Evolutionary conservation across 2,888 invertebrate genomes (phyloP).

Genomic region (Gymnosoma rotundatum): DNA sequence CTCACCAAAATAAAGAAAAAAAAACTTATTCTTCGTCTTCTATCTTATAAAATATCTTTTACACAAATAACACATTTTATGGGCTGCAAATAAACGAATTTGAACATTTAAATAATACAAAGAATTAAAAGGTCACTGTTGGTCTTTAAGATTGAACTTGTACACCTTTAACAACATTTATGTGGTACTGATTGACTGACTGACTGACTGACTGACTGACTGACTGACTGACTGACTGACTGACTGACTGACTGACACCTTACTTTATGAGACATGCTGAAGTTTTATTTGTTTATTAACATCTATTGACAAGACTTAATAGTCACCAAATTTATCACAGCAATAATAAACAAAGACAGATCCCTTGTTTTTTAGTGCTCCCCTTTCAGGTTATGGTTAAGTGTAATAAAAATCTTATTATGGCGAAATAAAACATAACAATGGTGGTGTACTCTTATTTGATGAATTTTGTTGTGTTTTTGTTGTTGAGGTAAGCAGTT

Average conservation of each 20-base stretch:
- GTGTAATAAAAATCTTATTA: not conserved
- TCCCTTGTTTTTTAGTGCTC: not conserved
- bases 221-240: too few relatives aligned
- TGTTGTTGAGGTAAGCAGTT: not conserved
- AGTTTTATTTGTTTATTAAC: not conserved
- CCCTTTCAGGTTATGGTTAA: not conserved
- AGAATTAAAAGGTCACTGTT: too few relatives aligned
- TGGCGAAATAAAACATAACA: not conserved
- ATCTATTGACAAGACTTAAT: not conserved
- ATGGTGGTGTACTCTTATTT: too few relatives aligned
- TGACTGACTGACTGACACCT: not conserved
- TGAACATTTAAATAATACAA: too few relatives aligned
- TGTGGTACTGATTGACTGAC: too few relatives aligned
- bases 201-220: too few relatives aligned
- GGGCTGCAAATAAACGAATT: too few relatives aligned
- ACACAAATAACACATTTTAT: too few relatives aligned
- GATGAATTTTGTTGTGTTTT: not conserved
- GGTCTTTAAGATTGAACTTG: not conserved
- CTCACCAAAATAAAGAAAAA: too few relatives aligned
- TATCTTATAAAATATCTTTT: too few relatives aligned
- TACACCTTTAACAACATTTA: not conserved
- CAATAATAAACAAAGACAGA: not conserved
- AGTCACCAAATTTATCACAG: not conserved
- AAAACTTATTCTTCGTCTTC: too few relatives aligned
- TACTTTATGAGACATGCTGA: not conserved